Conservation (phyloP, 2,113 vertebrate species). For the Pleuronectes platessa region DNA sequence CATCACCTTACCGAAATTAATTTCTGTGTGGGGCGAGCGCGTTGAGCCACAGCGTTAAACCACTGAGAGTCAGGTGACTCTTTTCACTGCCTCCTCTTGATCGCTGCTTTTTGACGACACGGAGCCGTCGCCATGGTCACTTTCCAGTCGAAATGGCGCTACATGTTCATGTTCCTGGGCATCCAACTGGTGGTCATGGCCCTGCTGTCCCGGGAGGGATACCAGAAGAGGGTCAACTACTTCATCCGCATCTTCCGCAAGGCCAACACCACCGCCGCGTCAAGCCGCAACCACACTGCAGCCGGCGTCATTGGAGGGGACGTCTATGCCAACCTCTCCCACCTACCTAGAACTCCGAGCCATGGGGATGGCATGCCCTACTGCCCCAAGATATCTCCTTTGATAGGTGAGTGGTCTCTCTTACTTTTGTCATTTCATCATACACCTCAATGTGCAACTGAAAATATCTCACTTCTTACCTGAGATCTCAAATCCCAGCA, state of each 20-base stretch:
- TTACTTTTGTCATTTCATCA: no score
- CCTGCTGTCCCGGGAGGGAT: conserved; percentile 82
- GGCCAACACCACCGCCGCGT: conserved; percentile 4
- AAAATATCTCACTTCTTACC: no score
- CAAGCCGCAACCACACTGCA: conserved; percentile 61
- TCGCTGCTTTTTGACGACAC: conserved; percentile 8
- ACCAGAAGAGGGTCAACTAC: conserved; percentile 80
- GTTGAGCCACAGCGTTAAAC: neutral
- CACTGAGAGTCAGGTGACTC: neutral
- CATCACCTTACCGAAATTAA: conserved; percentile 3
- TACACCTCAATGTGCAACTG: no score
- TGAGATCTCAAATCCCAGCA: no score
- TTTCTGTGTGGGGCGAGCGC: neutral
- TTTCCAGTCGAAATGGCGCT: conserved; percentile 82
- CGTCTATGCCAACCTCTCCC: conserved; percentile 82
- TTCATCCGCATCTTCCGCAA: conserved; percentile 84
- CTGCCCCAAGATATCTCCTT: conserved; percentile 82
- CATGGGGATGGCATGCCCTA: conserved; percentile 73
- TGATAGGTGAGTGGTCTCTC: conserved; percentile 75
- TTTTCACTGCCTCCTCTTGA: neutral
- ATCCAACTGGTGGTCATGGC: conserved; percentile 86
- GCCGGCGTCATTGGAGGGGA: conserved; percentile 43
- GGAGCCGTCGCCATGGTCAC: conserved; percentile 54
- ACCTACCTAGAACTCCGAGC: conserved; percentile 47
- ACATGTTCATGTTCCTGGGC: conserved; percentile 83